Base-by-base conservation (phyloP, 2,888 invertebrate genomes). In the Gastracanthus pulcherrimus region DNA sequence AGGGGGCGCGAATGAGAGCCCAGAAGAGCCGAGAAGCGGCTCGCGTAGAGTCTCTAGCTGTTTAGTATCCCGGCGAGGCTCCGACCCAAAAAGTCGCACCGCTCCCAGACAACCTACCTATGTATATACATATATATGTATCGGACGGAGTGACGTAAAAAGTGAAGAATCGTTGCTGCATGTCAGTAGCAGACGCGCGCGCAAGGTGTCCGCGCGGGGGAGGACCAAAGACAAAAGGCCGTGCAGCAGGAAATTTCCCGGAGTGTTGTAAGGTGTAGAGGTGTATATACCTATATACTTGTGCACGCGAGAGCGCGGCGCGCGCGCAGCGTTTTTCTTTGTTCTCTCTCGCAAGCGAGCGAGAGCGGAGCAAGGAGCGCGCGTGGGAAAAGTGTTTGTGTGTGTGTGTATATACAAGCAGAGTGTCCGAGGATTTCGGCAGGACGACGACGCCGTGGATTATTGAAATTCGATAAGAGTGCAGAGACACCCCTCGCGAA, bases 51-150 rank as follows among this genome's bases (percentile, higher is more conserved):
- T n/a, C n/a, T n/a, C n/a, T n/a, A n/a, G 38, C 34, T 62, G 36
- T 45, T 77, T 78, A 71, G 78, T 78, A 26, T 51, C 71, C 51
- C 36, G 64, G 38, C 23, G 51, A 38, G 51, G n/a, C n/a, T n/a
- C n/a, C n/a, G n/a, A n/a, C n/a, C n/a, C n/a, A n/a, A n/a, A n/a
- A n/a, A n/a, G n/a, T n/a, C n/a, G n/a, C n/a, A n/a, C n/a, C n/a
- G n/a, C n/a, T n/a, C n/a, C n/a, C n/a, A n/a, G n/a, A n/a, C n/a
- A n/a, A n/a, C n/a, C n/a, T n/a, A n/a, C n/a, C n/a, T n/a, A n/a
- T n/a, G n/a, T n/a, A n/a, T n/a, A n/a, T n/a, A n/a, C n/a, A n/a
- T n/a, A n/a, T n/a, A n/a, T n/a, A n/a, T n/a, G n/a, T n/a, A n/a
- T n/a, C n/a, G n/a, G n/a, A n/a, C n/a, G n/a, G n/a, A n/a, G n/a